These are phyloP conservation scores for Diplodus sargus DNA, from an alignment of 2,797 vertebrate species.

Conservation along the genomic window DNA sequence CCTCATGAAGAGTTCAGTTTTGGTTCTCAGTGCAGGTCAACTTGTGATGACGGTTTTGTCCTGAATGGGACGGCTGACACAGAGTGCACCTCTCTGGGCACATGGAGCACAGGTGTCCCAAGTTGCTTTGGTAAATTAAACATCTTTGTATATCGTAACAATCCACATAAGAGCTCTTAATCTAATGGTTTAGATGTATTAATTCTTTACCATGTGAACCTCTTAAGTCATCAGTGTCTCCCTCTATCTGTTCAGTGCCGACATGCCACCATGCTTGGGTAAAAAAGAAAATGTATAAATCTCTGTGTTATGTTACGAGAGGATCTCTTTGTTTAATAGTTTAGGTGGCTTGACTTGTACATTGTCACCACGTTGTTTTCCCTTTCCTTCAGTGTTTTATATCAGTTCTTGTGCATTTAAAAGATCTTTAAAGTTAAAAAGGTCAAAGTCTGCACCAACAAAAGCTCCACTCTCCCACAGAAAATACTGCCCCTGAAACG, in stretches of 20 bases:
- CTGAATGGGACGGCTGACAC: conserved; percentile 54
- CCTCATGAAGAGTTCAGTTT: conserved; percentile 62
- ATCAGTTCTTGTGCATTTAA: too few relatives aligned
- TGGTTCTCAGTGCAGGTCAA: conserved; percentile 62
- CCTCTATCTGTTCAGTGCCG: conserved; percentile 2
- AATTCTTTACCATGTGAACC: too few relatives aligned
- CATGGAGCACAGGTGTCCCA: conserved; percentile 39
- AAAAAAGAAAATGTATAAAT: neutral
- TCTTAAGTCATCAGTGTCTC: neutral
- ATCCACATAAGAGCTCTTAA: neutral
- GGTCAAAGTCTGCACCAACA: too few relatives aligned
- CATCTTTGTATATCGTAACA: neutral
- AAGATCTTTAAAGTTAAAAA: too few relatives aligned
- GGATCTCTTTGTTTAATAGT: too few relatives aligned
- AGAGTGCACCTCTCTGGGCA: conserved; percentile 57
- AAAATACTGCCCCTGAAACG: too few relatives aligned
- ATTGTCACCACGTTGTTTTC: too few relatives aligned
- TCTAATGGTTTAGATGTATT: neutral
- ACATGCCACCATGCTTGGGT: neutral
- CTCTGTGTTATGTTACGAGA: too few relatives aligned
- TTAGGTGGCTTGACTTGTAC: too few relatives aligned
- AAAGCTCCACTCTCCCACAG: too few relatives aligned
- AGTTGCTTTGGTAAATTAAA: neutral
- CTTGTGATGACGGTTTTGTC: conserved; percentile 61
- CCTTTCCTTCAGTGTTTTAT: too few relatives aligned